phyloP scores from a whole-genome alignment of 1,140 invertebrate species.

The Patella vulgata region DNA sequence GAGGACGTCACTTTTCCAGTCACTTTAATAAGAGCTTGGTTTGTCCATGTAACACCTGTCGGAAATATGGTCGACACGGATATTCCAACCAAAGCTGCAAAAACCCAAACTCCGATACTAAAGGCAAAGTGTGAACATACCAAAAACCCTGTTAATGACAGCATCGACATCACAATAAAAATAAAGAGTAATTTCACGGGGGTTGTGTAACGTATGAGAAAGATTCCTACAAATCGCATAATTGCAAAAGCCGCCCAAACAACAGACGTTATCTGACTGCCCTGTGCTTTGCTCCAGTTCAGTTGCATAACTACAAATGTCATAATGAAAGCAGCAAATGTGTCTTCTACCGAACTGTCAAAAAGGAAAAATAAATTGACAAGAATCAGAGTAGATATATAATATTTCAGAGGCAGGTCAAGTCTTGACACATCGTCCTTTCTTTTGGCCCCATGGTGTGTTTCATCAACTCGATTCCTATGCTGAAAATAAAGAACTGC shows the following conservation, averaged over 20 bases:
- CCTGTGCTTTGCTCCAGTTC: slow-evolving; percentile 37
- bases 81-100: slow-evolving; percentile 31
- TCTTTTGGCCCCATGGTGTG: too few species aligned
- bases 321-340: slow-evolving; percentile 35
- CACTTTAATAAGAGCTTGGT: slow-evolving; percentile 34
- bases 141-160: slow-evolving; percentile 26
- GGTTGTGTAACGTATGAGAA: slow-evolving; percentile 26
- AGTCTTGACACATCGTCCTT: too few species aligned
- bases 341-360: slow-evolving; percentile 39
- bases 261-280: slow-evolving; percentile 35
- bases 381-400: slow-evolving; percentile 20
- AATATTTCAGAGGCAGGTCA: slow-evolving; percentile 18
- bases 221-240: slow-evolving; percentile 37
- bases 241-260: slow-evolving; percentile 43
- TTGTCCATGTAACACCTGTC: slow-evolving; percentile 40
- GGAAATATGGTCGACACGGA: slow-evolving; percentile 44
- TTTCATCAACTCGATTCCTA: too few species aligned
- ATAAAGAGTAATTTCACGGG: slow-evolving; percentile 32
- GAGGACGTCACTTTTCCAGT: slow-evolving; percentile 41
- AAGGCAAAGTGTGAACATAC: slow-evolving; percentile 23
- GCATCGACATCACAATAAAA: slow-evolving; percentile 20
- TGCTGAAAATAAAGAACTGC: slow-evolving; percentile 8
- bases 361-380: slow-evolving; percentile 28
- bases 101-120: slow-evolving; percentile 40
- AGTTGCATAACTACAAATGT: slow-evolving; percentile 40